Percentiles rank a stretch among this genome's conserved stretches.
phyloP scores from a whole-genome alignment of 2,888 invertebrate genomes.

The Plebejus anna region DNA sequence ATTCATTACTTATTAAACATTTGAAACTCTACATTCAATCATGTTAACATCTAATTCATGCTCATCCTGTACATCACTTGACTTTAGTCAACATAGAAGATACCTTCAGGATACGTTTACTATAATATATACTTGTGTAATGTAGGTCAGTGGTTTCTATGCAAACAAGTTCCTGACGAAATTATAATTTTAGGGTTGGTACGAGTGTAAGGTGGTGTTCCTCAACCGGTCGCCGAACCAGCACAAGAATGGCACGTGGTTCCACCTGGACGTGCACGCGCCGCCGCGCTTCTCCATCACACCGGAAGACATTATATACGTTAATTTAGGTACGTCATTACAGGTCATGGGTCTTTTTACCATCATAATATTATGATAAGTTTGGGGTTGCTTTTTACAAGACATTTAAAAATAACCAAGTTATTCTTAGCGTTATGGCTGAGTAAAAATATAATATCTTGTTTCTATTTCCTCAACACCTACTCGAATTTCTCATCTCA shows the following conservation, averaged over 20 bases:
- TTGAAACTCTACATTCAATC: too few species aligned
- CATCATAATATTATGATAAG: not conserved
- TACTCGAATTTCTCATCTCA: not conserved
- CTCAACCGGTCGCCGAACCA: conserved; percentile 95
- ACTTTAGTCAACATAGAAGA: not conserved
- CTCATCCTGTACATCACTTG: not conserved
- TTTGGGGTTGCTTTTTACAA: not conserved
- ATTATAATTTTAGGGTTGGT: conserved; percentile 86
- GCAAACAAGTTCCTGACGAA: not conserved
- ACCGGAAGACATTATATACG: conserved; percentile 97
- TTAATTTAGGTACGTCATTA: conserved; percentile 85
- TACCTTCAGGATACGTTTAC: not conserved
- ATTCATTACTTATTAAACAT: not conserved
- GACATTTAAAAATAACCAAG: not conserved
- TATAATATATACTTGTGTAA: too few species aligned
- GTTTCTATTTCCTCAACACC: not conserved
- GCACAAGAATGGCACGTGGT: conserved; percentile 97
- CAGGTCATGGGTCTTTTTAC: not conserved
- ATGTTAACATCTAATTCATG: too few species aligned
- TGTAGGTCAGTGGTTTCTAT: not conserved
- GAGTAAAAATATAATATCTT: not conserved
- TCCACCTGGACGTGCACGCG: conserved; percentile 98
- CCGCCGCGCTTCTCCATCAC: conserved; percentile 97
- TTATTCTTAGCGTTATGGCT: not conserved
- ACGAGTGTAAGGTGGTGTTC: conserved; percentile 96